Base-by-base conservation (phyloP, 2,113 vertebrate genomes). In the Campylorhamphus procurvoides region DNA sequence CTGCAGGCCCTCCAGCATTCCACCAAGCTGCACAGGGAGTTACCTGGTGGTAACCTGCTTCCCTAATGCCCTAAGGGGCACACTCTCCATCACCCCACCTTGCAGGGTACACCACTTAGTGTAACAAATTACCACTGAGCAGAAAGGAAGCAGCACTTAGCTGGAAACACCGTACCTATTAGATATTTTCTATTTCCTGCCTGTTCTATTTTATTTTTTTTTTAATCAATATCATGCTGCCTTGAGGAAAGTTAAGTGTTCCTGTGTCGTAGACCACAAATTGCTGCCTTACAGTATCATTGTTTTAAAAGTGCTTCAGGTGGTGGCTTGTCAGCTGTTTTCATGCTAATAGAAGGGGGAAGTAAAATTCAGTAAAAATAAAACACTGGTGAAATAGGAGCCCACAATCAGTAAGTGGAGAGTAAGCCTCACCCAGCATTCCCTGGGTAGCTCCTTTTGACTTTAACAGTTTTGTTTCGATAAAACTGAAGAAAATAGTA, bases 111-210 rank as follows among this genome's bases (percentile, higher is more conserved):
- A 69, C 31, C 79, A 67, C 67, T 69, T 58, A 69, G 37, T 42
- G 8, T 35, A 91, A 89, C 49, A 94, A 76, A 91, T 81, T 68
- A 39, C 74, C 39, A 18, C 40, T 39, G 46, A 76, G 42, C 59
- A 85, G 46, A 83, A 95, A 90, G 87, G 87, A 97, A 73, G 81
- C 84, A 87, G 62, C 46, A 47, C 62, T 93, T 96, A 76, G n/a
- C 73, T 89, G 80, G 63, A 87, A 94, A 69, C 39, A 35, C 42
- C 50, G 15, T 60, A 35, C 63, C 42, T 93, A 3, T 89, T 89
- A 40, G 7, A n/a, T 72, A 39, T 55, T 63, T 47, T 90, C 69
- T 92, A 90, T 90, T 93, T 95, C 84, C 76, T 4, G 11, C 10
- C 27, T 63, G 13, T 75, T 93, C 47, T 84, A 18, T 73, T 92